These are phyloP conservation scores for Poecilobothrus nobilitatus DNA, from an alignment of 2,888 invertebrate genomes.

Conservation along the genomic window DNA sequence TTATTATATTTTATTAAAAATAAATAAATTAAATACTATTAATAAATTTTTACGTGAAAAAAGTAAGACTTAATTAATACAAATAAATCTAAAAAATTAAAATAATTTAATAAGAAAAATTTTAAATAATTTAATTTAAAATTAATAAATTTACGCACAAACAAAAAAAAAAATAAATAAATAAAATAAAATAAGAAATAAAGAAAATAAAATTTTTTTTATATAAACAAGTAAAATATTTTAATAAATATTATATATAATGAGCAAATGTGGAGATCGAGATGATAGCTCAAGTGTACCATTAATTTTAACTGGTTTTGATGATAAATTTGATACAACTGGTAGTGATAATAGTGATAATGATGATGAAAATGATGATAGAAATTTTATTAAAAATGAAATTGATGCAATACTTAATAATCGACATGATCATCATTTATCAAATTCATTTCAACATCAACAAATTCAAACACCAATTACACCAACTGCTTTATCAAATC, in stretches of 20 bases:
- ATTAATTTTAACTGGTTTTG: conserved; percentile 27
- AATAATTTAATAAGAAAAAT: no score
- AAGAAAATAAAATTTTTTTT: background rate
- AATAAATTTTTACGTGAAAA: no score
- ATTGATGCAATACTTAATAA: conserved; percentile 8
- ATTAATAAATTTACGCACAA: background rate
- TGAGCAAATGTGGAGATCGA: conserved; percentile 26
- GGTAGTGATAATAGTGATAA: conserved; percentile 25
- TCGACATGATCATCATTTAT: conserved; percentile 13
- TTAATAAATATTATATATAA: conserved; percentile 20
- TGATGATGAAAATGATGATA: conserved; percentile 18
- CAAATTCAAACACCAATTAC: conserved; percentile 1
- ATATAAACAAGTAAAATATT: background rate
- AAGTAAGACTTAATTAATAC: no score
- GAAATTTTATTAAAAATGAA: conserved; percentile 11
- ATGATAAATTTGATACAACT: conserved; percentile 25
- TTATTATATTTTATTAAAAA: no score
- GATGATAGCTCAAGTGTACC: conserved; percentile 30
- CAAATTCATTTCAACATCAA: conserved; percentile 16
- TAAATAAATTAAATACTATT: no score
- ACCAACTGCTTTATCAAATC: conserved; percentile 7
- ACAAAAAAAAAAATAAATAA: background rate
- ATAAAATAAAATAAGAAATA: conserved; percentile 11
- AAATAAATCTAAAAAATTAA: no score
- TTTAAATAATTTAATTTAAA: no score